Evolutionary conservation across 2,888 invertebrate species (phyloP), one percentile per base, ranked within the genome.

Genomic region (Pandemis cinnamomeana): DNA sequence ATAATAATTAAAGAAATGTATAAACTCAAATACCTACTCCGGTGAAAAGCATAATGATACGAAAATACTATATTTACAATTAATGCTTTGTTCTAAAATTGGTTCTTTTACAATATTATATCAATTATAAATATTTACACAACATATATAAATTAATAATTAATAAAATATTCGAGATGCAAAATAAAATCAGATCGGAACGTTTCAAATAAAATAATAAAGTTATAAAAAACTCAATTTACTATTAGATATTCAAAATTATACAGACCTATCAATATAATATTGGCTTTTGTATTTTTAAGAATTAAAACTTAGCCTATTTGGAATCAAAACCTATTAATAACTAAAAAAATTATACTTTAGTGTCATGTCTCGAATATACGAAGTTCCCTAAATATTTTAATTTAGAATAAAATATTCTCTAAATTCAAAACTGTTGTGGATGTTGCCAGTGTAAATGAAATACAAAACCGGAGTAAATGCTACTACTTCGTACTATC

Each of bases 1-100:
- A 85, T 78, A 85, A 87, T 87, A 88, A 87, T 87, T 15, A 55
- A 88, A 87, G 85, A 85, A n/a, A 20, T 91, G 67, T 10, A 48
- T 58, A 42, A 69, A 70, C 73, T 69, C 76, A 75, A 75, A 75
- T 55, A 55, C 55, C 55, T 75, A 58, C 63, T 69, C 77, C 72
- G 75, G 68, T 77, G 71, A 58, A 63, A 72, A 64, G 46, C 63
- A 72, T 74, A 77, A 61, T 75, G 44, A 76, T 71, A 77, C 67
- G 66, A 72, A 72, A 75, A 75, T 76, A 79, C 71, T 80, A 78
- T 83, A 84, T 84, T 83, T 83, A 85, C 83, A 85, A 78, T 55
- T 81, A 77, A 82, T 55, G 55, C 55, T 55, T 76, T 77, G 60
- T 70, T 79, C 80, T 80, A 80, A 79, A 78, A 81, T 80, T 76